Base-by-base conservation (phyloP, 2,888 invertebrate genomes). In the Nudaria mundana region DNA sequence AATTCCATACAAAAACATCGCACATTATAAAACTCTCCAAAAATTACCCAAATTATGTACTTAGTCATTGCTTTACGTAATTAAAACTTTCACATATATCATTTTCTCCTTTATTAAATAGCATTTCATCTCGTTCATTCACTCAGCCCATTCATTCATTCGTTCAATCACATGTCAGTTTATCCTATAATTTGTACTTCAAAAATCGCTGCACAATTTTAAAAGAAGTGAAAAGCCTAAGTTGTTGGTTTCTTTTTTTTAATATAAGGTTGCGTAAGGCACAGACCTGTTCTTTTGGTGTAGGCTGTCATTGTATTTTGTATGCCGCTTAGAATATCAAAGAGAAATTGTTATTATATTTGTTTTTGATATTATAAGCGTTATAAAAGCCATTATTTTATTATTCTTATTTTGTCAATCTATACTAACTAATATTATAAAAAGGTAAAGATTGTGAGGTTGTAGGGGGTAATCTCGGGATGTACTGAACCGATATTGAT, bases 251-350 rank as follows among this genome's bases (percentile, higher is more conserved):
- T 59, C 54, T 59, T 59, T 58, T 57, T 56, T 53, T 44, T 33
- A 33, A 52, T 45, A 52, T 40, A 39, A 28, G 25, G 40, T 59
- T 59, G 52, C 41, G 54, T 52, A 59, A 56, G 41, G 29, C 32
- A 48, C 50, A 44, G 48, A 59, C 58, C 56, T 52, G 60, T 59
- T 59, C 28, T 56, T 58, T 57, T 50, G 44, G 54, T 48, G 44
- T 55, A 52, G 39, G 42, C 44, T 54, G 52, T 56, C 49, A 52
- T 57, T 54, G 54, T 35, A 45, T 40, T 29, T 40, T 38, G 42
- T 46, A 37, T 47, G 37, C 40, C 39, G 46, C 49, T 52, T 57
- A 56, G 55, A 57, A 48, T 33, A 45, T 42, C 39, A 48, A 55
- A 48, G 53, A 40, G 54, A 54, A 54, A 48, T 41, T 31, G n/a